Evolutionary conservation across 2,888 invertebrate genomes (phyloP), one percentile per base, ranked within the genome.

Genomic region (Ochropleura leucogaster): DNA sequence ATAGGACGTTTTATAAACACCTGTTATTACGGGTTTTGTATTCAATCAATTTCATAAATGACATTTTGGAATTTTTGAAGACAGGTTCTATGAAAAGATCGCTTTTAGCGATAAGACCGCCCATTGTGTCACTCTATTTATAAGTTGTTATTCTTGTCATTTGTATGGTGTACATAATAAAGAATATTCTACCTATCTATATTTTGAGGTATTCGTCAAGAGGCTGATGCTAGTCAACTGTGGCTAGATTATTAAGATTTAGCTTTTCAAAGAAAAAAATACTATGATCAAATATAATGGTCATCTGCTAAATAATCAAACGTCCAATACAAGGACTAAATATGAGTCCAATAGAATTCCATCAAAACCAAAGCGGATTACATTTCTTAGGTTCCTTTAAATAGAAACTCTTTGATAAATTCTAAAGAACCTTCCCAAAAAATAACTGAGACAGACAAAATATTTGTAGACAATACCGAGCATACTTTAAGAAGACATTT

Each of bases 281-380:
- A 10, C 53, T 10, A 30, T 30, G 9, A 46, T n/a, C 1, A 47
- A 42, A 71, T 0, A 14, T 14, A 59, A 16, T 53, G 18, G n/a
- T n/a, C 51, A 9, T 57, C 18, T 4, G 12, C 4, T 44, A 63
- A 44, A 62, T 0, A 42, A 51, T 18, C 49, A 16, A 3, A n/a
- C 66, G 55, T 64, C 62, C 60, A 62, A 62, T 55, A 20, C 6
- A 44, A 1, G 8, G 4, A 44, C 9, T 49, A 46, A 67, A 74
- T 57, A 65, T 3, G 9, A 51, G n/a, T 47, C 0, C 5, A 10
- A n/a, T 40, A 44, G 4, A 55, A n/a, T 57, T 59, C n/a, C 6
- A 67, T 47, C 40, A 65, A 49, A 67, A 55, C 77, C 65, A 66
- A 81, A 81, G 44, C 47, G 65, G 76, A 67, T 78, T 64, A 46